These are phyloP conservation scores for Drosophila takahashii DNA, from an alignment of 1,140 invertebrate genomes.

Conservation along the genomic window DNA sequence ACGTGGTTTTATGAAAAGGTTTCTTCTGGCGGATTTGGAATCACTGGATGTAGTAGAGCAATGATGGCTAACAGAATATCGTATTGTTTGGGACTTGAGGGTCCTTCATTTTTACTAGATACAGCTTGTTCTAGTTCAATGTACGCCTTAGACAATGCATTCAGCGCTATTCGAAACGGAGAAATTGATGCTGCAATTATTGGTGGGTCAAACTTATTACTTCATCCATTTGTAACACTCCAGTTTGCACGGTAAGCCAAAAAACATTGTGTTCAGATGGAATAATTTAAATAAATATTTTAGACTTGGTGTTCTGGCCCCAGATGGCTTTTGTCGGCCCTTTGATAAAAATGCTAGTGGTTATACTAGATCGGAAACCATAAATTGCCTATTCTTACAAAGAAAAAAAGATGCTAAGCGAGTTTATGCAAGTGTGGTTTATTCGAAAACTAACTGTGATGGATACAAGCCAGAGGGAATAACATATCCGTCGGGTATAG, in stretches of 20 bases:
- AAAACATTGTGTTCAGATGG: not conserved
- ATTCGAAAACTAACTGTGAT: slow-evolving; percentile 91
- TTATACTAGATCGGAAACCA: slow-evolving; percentile 91
- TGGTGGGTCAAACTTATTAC: slow-evolving; percentile 91
- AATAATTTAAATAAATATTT: not conserved
- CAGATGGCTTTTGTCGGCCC: slow-evolving; percentile 94
- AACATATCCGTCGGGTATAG: slow-evolving; percentile 94
- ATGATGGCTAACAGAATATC: slow-evolving; percentile 97
- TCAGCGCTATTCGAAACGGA: slow-evolving; percentile 90
- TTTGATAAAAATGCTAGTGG: slow-evolving; percentile 94
- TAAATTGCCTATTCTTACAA: slow-evolving; percentile 92
- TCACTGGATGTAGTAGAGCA: slow-evolving; percentile 93
- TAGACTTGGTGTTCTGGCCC: slow-evolving; percentile 93
- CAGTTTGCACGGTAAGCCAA: slow-evolving; percentile 89
- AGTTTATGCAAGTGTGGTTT: slow-evolving; percentile 88
- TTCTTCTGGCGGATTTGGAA: slow-evolving; percentile 86
- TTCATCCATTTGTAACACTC: slow-evolving; percentile 94
- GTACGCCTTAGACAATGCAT: slow-evolving; percentile 93
- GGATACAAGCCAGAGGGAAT: slow-evolving; percentile 96
- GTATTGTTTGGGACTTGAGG: slow-evolving; percentile 89
- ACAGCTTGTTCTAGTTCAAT: slow-evolving; percentile 96
- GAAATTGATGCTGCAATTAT: slow-evolving; percentile 95
- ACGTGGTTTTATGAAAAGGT: slow-evolving; percentile 89
- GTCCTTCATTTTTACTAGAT: slow-evolving; percentile 93
- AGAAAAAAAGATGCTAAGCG: slow-evolving; percentile 91